phyloP scores from a whole-genome alignment of 2,888 invertebrate species.

The Nemurella pictetii region DNA sequence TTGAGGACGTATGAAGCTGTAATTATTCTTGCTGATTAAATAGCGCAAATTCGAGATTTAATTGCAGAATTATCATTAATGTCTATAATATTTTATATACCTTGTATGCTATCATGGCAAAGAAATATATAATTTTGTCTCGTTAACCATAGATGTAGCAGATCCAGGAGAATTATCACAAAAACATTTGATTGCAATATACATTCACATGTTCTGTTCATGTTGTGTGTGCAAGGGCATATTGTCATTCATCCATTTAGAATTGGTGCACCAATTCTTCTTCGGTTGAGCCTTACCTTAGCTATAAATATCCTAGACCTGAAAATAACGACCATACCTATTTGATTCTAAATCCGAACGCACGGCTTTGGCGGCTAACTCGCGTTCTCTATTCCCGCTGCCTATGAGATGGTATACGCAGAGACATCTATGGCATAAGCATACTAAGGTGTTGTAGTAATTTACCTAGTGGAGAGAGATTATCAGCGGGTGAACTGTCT shows the following conservation, averaged over 20 bases:
- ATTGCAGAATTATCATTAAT: background rate
- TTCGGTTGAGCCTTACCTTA: background rate
- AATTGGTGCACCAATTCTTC: background rate
- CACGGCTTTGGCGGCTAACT: background rate
- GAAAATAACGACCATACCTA: background rate
- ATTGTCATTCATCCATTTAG: background rate
- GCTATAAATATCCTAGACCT: background rate
- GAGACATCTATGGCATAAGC: background rate
- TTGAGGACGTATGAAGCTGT: background rate
- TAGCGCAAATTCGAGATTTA: background rate
- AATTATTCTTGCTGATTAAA: background rate
- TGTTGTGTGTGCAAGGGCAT: no score
- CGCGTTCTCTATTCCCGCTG: no score
- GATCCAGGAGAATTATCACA: no score
- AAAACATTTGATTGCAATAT: no score
- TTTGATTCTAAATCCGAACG: background rate
- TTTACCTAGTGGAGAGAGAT: slow-evolving; percentile 53
- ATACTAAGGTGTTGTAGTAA: background rate
- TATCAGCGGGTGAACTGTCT: slow-evolving; percentile 29
- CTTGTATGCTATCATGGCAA: background rate
- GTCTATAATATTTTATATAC: background rate
- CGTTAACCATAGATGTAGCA: background rate
- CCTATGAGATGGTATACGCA: background rate
- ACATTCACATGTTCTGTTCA: no score
- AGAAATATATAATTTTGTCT: background rate